Conservation (phyloP, 2,888 invertebrate species). For the Dryomyza anilis region DNA sequence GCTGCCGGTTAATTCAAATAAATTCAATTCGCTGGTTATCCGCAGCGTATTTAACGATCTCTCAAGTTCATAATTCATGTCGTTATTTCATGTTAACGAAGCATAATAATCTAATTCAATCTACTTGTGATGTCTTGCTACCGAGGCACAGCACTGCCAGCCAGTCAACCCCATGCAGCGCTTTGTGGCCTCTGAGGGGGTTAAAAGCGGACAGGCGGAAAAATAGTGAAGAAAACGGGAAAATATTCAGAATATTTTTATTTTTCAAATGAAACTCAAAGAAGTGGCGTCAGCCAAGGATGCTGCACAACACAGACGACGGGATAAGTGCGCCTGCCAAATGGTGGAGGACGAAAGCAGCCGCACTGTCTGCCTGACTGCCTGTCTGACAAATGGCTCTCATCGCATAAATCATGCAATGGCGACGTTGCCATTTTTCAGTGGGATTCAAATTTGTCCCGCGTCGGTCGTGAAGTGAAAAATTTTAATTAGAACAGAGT, state of each 20-base stretch:
- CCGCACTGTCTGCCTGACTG: neutral
- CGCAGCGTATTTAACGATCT: conserved; percentile 8
- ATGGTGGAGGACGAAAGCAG: neutral
- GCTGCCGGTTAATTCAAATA: neutral
- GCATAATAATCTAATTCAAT: conserved; percentile 30
- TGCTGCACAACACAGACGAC: too few species aligned
- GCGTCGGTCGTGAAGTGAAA: conserved; percentile 28
- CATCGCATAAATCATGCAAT: conserved; percentile 8
- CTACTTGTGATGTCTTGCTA: conserved; percentile 19
- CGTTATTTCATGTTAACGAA: conserved; percentile 31
- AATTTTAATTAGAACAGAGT: conserved; percentile 32
- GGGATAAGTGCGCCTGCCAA: neutral
- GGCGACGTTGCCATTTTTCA: neutral
- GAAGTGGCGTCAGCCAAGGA: too few species aligned
- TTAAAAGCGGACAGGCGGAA: too few species aligned
- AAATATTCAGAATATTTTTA: conserved; percentile 1
- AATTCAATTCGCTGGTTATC: neutral
- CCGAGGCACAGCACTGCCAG: neutral
- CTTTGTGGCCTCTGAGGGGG: too few species aligned
- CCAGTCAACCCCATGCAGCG: neutral
- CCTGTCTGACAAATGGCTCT: conserved; percentile 10
- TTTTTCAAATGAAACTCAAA: too few species aligned
- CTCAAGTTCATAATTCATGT: conserved; percentile 26
- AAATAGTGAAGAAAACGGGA: neutral
- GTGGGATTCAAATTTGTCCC: conserved; percentile 10